Base-by-base conservation (phyloP, 23 tunicate genomes). In the Phallusia fumigata region DNA sequence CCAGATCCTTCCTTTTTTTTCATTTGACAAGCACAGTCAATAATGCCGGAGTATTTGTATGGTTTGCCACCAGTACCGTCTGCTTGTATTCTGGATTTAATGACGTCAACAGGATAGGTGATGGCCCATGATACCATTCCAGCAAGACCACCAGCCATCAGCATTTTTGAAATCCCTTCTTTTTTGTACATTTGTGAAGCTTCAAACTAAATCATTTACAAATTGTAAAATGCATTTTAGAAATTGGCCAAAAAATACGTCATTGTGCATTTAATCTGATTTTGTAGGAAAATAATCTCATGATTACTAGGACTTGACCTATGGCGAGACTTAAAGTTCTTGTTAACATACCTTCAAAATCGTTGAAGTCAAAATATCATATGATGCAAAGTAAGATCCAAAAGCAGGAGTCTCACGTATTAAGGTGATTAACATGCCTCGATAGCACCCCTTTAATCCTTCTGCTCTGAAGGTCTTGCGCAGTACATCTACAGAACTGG, bases 341-440 rank as follows among this genome's bases (percentile, higher is more conserved):
- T 51, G 58, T 16, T 6, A 58, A 58, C 11, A 82, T 74, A 91
- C 96, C 53, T 73, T 18, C 8, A 89, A 84, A 19, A 94, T 85
- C 40, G 76, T 83, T 31, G 88, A 69, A 22, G 90, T 85, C 33
- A 97, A 79, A 52, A 92, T 44, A 35, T 97, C 99, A 47, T 93
- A 97, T 0, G 91, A 58, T 10, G 90, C 93, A 75, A 97, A 97
- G 65, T 92, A 97, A 36, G 83, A 83, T 22, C 91, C 99, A 86
- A 97, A 97, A 0, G 95, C 93, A n/a, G 99, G 99, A 0, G 93
- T 92, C 53, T 97, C 99, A 21, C 99, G 73, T 32, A 91, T 58
- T 16, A 88, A 64, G 8, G 95, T 95, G 51, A 91, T 75, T 31
- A 75, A 36, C 88, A 89, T 83, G 36, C 98, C 98, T 58, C 93